Evolutionary conservation across 2,888 invertebrate genomes (phyloP), one percentile per base, ranked within the genome.

Genomic region (Sesamia inferens): DNA sequence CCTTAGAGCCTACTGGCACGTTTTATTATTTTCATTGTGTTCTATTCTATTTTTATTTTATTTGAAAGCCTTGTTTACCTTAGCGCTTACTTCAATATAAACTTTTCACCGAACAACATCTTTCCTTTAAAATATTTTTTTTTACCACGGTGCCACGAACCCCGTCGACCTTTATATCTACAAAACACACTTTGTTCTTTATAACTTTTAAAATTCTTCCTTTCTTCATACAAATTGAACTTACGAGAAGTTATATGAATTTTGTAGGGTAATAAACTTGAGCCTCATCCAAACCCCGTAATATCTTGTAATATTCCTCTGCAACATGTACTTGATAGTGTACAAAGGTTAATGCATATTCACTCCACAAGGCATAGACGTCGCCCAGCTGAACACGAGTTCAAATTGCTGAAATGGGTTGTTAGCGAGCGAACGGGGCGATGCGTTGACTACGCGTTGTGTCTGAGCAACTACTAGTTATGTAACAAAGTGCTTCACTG

Each of bases 331-430:
- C 14, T 55, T 31, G 48, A 59, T 48, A 58, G 11, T 31, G 54
- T 13, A 58, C 42, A 54, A 62, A 74, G 47, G 48, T 61, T 74
- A 64, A 24, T 61, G 64, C 55, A 44, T 22, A 24, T 55, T 16
- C 24, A 22, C 44, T n/a, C 55, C 42, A 19, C 54, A 55, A 55
- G 22, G 13, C 42, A 13, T 39, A 39, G 79, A 11, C 13, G 10
- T 68, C 24, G 55, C 55, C 64, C 64, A 57, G 44, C 22, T 68
- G 24, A 63, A 55, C 39, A 62, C 59, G 64, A 47, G 42, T 51
- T 61, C 51, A 62, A 78, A 76, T 76, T 66, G 61, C 65, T 69
- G 31, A 64, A 77, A 70, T 79, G 54, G 42, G 58, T 10, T 64
- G 63, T 62, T 69, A 65, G 59, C 47, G 58, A 74, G 57, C 62